Conservation (phyloP, 2,113 vertebrate species). For the Syngnathus scovelli region DNA sequence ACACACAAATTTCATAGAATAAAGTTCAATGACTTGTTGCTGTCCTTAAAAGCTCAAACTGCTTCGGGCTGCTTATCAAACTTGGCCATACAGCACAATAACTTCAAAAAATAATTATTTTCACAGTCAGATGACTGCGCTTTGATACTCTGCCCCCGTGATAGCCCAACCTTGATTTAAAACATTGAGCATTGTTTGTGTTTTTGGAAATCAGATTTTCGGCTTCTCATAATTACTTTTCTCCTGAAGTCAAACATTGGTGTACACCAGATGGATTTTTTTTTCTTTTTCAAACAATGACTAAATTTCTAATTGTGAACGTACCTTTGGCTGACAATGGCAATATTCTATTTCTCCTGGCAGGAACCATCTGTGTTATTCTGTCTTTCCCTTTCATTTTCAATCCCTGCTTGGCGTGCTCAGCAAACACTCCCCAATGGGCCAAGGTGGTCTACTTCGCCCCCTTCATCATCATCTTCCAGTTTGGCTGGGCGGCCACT, state of each 20-base stretch:
- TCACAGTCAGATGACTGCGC: not conserved
- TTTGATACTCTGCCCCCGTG: not conserved
- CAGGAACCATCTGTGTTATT: constrained; percentile 78
- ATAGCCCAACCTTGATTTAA: not conserved
- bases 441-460: constrained; percentile 75
- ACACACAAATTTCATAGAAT: too few relatives aligned
- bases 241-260: too few relatives aligned
- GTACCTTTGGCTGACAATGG: too few relatives aligned
- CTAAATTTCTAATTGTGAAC: too few relatives aligned
- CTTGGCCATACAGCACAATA: not conserved
- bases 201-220: not conserved
- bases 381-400: constrained; percentile 86
- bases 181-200: not conserved
- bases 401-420: constrained; percentile 79
- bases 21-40: not conserved
- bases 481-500: constrained; percentile 83
- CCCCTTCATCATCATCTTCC: constrained; percentile 83
- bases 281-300: too few relatives aligned
- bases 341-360: not conserved
- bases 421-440: constrained; percentile 66
- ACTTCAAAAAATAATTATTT: not conserved
- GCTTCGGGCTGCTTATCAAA: not conserved
- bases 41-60: not conserved
- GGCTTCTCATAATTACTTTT: too few relatives aligned
- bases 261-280: too few relatives aligned